These are phyloP conservation scores for Chelidonichthys spinosus DNA, from an alignment of 2,797 vertebrate species.

Conservation along the genomic window DNA sequence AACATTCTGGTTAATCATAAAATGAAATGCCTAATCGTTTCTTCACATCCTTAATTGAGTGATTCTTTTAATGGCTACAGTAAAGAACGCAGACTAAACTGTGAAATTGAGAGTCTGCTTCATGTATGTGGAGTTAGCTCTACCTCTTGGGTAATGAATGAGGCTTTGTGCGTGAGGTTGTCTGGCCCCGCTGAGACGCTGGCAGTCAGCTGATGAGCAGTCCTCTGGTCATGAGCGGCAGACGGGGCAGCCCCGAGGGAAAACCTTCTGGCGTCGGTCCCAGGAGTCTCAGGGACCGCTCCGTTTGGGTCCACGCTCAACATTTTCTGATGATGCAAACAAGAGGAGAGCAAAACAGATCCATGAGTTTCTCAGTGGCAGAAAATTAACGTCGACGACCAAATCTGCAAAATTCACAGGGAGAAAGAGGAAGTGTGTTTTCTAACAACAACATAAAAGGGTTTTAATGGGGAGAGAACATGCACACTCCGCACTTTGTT, in stretches of 20 bases:
- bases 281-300: conserved; percentile 26
- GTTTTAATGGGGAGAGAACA: neutral
- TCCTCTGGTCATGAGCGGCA: conserved; percentile 59
- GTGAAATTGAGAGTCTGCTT: conserved; percentile 29
- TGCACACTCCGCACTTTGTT: neutral
- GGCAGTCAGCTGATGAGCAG: conserved; percentile 71
- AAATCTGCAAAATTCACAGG: neutral
- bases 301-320: neutral
- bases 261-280: conserved; percentile 41
- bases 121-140: conserved; percentile 11
- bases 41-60: neutral
- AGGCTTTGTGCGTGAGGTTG: conserved; percentile 55
- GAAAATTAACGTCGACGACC: neutral
- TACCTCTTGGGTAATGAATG: conserved; percentile 57
- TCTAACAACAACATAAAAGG: neutral
- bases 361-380: neutral
- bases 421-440: conserved; percentile 19
- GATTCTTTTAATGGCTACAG: neutral
- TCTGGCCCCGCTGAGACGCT: conserved; percentile 50
- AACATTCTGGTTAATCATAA: conserved; percentile 15
- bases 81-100: neutral
- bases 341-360: conserved; percentile 34
- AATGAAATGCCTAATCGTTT: conserved; percentile 12
- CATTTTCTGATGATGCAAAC: neutral
- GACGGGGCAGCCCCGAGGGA: neutral